Evolutionary conservation across 2,113 vertebrate genomes (phyloP), one percentile per base, ranked within the genome.

Genomic region (Entelurus aequoreus): DNA sequence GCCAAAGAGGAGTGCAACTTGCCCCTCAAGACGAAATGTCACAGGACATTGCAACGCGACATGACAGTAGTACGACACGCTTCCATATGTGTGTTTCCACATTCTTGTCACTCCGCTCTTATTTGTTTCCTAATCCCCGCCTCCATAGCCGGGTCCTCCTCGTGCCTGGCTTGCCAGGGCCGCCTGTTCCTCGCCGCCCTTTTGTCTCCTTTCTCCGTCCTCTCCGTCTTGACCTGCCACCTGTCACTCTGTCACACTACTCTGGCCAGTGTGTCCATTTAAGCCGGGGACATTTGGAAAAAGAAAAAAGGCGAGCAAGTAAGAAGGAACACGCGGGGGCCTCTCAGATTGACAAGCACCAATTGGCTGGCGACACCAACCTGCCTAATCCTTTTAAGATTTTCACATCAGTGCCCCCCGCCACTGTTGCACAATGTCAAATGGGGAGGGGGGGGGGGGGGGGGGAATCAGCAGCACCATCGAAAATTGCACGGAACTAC

Each of bases 271-370:
- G 73, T 77, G 63, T 80, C 82, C 78, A 75, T 84, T 76, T 82
- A 82, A 75, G 77, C 69, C 74, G 70, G 69, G 81, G 71, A 78
- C 79, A 78, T 75, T 82, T 75, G 76, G 71, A 49, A 57, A 71
- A 71, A 49, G 54, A 71, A 71, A 76, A 79, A 74, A 75, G 54
- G 68, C 53, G 76, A 63, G 70, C 72, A 57, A 74, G 77, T 46
- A 48, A 46, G 67, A 72, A 69, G 46, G 74, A 72, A 72, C 66
- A 62, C 70, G 69, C 70, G 68, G 79, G 83, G 77, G 81, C 79
- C 83, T 81, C 77, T 3, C 48, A 88, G 86, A 90, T 85, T 89
- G 88, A 90, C 90, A 91, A 87, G 86, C 88, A 88, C 83, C 88
- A 88, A 89, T 88, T 89, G 84, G 88, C 82, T 85, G 84, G 84